Conservation (phyloP, 2,797 vertebrate species). For the Lophotriccus pileatus region DNA sequence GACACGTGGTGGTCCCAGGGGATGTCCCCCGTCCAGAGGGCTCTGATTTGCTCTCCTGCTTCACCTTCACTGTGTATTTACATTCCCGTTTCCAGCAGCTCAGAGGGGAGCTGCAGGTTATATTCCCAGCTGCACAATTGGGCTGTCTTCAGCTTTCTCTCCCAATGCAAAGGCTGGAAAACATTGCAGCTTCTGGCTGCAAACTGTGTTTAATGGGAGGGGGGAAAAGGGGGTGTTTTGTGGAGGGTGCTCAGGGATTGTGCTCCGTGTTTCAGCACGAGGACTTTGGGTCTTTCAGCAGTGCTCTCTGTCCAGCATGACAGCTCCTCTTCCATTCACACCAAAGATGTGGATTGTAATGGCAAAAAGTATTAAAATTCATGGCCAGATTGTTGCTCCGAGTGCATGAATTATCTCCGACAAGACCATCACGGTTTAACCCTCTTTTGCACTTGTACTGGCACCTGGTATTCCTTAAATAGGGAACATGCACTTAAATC, state of each 20-base stretch:
- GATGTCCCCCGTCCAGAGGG: accelerated
- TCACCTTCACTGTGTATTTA: accelerated
- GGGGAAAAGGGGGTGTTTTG: neutral
- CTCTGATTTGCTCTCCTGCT: neutral
- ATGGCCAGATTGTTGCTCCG: neutral
- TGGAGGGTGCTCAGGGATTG: neutral
- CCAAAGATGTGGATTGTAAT: neutral
- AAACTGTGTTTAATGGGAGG: neutral
- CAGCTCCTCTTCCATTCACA: neutral
- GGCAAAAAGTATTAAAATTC: neutral
- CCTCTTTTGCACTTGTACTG: neutral
- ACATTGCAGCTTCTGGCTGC: accelerated
- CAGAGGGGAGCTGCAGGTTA: neutral
- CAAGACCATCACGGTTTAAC: neutral
- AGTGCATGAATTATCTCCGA: neutral
- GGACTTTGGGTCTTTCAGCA: neutral
- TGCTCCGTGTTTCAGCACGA: neutral
- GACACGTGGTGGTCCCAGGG: accelerated
- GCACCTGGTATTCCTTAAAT: neutral
- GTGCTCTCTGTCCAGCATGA: neutral
- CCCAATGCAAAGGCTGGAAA: neutral
- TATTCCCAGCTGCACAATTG: neutral
- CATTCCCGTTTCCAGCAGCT: neutral
- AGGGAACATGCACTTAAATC: neutral
- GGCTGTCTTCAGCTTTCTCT: neutral